Conservation (phyloP, 2,797 vertebrate genomes). For the Astyanax mexicanus region DNA sequence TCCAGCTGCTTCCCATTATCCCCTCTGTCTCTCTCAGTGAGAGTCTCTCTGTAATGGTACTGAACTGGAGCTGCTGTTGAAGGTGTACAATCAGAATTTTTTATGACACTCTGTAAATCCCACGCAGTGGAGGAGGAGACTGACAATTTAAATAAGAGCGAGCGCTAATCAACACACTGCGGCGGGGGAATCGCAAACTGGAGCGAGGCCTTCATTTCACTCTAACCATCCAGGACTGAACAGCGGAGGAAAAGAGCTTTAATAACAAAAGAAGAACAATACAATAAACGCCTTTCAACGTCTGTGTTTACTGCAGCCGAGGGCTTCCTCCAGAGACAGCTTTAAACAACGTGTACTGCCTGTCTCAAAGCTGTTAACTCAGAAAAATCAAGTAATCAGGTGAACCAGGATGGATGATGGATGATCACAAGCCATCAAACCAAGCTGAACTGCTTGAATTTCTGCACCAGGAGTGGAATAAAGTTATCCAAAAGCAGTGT, state of each 20-base stretch:
- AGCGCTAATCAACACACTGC: constrained; percentile 6
- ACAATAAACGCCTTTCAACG: not conserved
- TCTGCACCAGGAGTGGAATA: no score
- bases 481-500: no score
- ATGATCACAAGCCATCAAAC: no score
- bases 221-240: not conserved
- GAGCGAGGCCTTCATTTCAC: constrained; percentile 2
- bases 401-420: no score
- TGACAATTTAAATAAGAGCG: constrained; percentile 46
- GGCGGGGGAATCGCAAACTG: not conserved
- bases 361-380: no score
- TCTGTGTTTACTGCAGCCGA: not conserved
- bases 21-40: not conserved
- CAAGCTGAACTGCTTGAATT: no score
- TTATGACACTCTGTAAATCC: constrained; percentile 27
- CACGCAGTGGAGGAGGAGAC: constrained; percentile 31
- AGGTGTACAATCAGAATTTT: constrained; percentile 37
- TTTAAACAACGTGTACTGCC: no score
- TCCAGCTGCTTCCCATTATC: no score
- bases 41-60: not conserved
- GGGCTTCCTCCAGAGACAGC: not conserved
- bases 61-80: not conserved
- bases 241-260: not conserved
- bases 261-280: constrained; percentile 7
- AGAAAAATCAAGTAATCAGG: no score